Percentiles rank a stretch among this genome's conserved stretches.
Conservation (phyloP, 2,888 invertebrate species). For the Elysia crispata region DNA sequence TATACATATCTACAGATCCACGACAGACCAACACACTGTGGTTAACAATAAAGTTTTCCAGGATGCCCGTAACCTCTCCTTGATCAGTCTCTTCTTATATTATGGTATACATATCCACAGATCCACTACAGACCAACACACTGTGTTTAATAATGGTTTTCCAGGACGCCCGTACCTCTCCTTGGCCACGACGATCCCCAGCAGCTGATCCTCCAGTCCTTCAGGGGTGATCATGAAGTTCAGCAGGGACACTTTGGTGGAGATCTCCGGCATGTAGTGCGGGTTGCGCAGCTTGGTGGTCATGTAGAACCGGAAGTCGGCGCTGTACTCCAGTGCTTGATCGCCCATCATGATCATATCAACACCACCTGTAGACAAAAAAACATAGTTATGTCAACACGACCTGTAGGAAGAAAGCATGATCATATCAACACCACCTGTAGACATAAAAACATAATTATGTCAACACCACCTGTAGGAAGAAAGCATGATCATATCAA, state of each 20-base stretch:
- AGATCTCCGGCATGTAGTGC: conserved; percentile 94
- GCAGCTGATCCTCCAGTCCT: conserved; percentile 91
- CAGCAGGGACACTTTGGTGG: conserved; percentile 89
- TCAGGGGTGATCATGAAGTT: conserved; percentile 94
- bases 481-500: conserved; percentile 85
- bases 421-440: conserved; percentile 84
- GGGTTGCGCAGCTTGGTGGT: conserved; percentile 95
- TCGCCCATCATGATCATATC: conserved; percentile 93
- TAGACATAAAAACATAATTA: conserved; percentile 3
- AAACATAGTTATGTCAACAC: background rate
- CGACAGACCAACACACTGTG: too few species aligned
- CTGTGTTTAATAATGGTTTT: too few species aligned
- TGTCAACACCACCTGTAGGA: too few species aligned
- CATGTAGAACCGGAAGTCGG: conserved; percentile 92
- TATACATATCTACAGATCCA: too few species aligned
- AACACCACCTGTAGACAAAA: conserved; percentile 81
- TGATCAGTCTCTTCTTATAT: too few species aligned
- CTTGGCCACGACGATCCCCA: conserved; percentile 90
- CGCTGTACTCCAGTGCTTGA: conserved; percentile 91
- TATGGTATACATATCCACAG: too few species aligned
- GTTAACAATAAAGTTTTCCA: too few species aligned
- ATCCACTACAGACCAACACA: too few species aligned
- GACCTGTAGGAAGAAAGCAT: too few species aligned
- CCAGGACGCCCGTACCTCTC: conserved; percentile 82
- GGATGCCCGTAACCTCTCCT: too few species aligned